Conservation (phyloP, 2,113 vertebrate genomes). For the Megalops atlanticus region DNA sequence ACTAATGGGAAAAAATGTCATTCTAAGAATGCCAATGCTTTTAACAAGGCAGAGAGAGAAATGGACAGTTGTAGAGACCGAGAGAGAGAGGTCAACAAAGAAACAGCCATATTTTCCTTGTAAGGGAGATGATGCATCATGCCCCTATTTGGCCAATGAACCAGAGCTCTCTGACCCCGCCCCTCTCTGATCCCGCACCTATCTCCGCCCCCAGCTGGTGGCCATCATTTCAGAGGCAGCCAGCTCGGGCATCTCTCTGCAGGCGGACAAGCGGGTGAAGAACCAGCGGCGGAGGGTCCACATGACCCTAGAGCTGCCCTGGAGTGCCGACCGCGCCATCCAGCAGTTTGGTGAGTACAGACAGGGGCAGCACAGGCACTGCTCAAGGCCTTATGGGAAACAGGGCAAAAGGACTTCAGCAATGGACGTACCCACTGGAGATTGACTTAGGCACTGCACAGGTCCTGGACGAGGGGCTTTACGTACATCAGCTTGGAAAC, state of each 20-base stretch:
- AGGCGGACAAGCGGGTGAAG: slow-evolving; percentile 89
- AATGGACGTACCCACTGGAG: too few relatives aligned
- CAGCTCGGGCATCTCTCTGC: slow-evolving; percentile 95
- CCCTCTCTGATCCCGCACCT: background rate
- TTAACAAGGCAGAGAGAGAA: background rate
- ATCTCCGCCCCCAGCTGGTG: slow-evolving; percentile 73
- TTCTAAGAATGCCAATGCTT: too few relatives aligned
- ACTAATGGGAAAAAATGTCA: too few relatives aligned
- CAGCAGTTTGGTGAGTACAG: slow-evolving; percentile 95
- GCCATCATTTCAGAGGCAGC: slow-evolving; percentile 96
- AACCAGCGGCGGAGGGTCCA: slow-evolving; percentile 91
- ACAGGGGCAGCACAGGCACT: too few relatives aligned
- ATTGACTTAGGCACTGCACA: too few relatives aligned
- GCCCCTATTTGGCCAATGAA: too few relatives aligned
- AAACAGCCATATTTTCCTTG: background rate
- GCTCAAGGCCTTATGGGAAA: too few relatives aligned
- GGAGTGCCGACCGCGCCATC: slow-evolving; percentile 94
- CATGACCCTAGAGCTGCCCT: slow-evolving; percentile 95
- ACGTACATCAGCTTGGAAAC: too few relatives aligned
- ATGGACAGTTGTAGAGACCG: background rate
- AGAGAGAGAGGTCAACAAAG: background rate
- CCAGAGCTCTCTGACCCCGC: background rate
- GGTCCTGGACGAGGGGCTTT: too few relatives aligned
- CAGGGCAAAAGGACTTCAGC: too few relatives aligned
- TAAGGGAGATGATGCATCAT: too few relatives aligned